These are phyloP conservation scores for Oceanodroma leucorhoa DNA, from an alignment of 2,797 vertebrate genomes.

Conservation along the genomic window DNA sequence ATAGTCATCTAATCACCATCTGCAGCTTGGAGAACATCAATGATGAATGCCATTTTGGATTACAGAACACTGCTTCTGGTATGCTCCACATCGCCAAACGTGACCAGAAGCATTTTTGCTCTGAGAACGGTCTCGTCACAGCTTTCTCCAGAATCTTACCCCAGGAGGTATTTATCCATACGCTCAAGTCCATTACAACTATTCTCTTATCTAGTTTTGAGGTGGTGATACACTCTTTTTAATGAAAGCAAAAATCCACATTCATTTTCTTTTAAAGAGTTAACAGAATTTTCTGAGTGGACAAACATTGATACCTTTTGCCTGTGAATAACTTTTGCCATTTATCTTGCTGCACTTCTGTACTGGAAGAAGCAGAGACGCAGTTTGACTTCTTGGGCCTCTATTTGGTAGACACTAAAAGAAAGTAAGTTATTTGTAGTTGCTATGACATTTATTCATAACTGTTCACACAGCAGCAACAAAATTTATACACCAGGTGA, in stretches of 20 bases:
- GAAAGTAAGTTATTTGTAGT: background rate
- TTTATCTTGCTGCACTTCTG: constrained; percentile 61
- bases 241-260: background rate
- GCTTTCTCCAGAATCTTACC: background rate
- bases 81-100: background rate
- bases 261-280: background rate
- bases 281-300: background rate
- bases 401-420: constrained; percentile 78
- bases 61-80: background rate
- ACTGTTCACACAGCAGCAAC: background rate
- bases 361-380: constrained; percentile 46
- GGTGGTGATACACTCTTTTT: background rate
- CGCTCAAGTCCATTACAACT: background rate
- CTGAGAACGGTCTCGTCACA: background rate
- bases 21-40: background rate
- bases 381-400: constrained; percentile 57
- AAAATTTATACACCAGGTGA: background rate
- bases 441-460: background rate
- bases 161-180: background rate
- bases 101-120: background rate
- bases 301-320: constrained; percentile 72
- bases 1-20: background rate
- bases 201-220: background rate
- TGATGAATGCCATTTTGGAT: background rate
- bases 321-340: constrained; percentile 52